phyloP scores from a whole-genome alignment of 2,113 vertebrate genomes.

The Misgurnus anguillicaudatus region DNA sequence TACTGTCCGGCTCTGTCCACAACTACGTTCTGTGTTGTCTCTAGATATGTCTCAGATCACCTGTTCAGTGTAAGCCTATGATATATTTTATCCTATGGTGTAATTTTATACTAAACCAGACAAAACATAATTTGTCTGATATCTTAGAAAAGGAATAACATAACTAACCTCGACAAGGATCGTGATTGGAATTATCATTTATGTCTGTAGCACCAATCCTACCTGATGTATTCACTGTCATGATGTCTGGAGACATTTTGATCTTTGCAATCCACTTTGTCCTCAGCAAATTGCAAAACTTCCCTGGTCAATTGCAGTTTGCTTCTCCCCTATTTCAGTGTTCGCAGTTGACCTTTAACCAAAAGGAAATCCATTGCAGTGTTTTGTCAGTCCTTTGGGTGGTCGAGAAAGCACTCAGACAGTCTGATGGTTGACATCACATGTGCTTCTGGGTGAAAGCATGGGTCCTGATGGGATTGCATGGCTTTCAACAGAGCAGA shows the following conservation, averaged over 20 bases:
- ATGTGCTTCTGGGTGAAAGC: conserved; percentile 25
- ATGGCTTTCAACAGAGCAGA: conserved; percentile 40
- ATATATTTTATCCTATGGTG: too few relatives aligned
- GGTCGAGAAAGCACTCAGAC: conserved; percentile 6
- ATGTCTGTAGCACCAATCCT: neutral
- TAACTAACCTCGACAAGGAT: too few relatives aligned
- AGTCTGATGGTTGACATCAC: conserved; percentile 10
- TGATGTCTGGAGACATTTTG: conserved; percentile 29
- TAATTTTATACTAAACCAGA: too few relatives aligned
- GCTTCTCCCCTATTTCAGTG: conserved; percentile 25
- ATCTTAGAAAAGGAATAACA: too few relatives aligned
- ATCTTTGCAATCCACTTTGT: conserved; percentile 24
- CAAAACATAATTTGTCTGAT: too few relatives aligned
- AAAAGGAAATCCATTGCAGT: conserved; percentile 43
- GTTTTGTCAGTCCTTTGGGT: conserved; percentile 44
- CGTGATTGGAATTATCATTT: neutral
- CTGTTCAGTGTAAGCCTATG: too few relatives aligned
- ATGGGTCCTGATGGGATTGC: conserved; percentile 26
- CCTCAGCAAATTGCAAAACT: neutral
- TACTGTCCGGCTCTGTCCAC: too few relatives aligned
- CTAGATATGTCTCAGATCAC: too few relatives aligned
- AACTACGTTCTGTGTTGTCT: too few relatives aligned
- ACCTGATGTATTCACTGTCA: neutral
- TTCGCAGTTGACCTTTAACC: conserved; percentile 27
- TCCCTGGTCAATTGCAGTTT: conserved; percentile 46